Evolutionary conservation across 2,113 vertebrate species (phyloP).

Genomic region (Leptosomus discolor): DNA sequence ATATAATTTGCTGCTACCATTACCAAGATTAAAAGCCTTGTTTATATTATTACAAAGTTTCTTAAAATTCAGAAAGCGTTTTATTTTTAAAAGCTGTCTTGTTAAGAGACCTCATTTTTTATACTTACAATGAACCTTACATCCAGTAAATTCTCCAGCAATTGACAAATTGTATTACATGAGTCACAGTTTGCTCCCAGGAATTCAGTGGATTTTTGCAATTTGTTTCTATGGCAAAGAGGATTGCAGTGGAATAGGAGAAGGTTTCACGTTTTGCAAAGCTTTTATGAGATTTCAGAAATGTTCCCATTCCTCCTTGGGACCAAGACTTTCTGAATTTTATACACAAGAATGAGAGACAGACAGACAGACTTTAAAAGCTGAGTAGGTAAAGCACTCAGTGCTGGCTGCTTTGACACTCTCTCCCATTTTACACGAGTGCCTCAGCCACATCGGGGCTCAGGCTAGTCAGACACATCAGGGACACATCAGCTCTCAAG

Average conservation of each 20-base stretch:
- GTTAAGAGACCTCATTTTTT: neutral
- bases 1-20: constrained; percentile 7
- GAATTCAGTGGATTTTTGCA: neutral
- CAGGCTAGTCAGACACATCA: rapidly evolving
- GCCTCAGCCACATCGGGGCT: neutral
- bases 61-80: neutral
- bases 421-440: neutral
- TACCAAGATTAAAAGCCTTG: constrained; percentile 26
- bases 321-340: neutral
- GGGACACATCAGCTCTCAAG: neutral
- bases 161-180: neutral
- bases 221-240: constrained; percentile 3
- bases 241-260: neutral
- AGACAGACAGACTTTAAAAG: neutral
- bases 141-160: neutral
- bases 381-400: neutral
- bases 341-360: neutral
- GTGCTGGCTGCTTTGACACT: neutral
- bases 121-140: neutral
- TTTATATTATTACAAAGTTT: constrained; percentile 36
- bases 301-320: neutral
- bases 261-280: neutral
- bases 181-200: neutral
- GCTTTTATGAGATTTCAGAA: neutral
- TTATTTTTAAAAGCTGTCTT: constrained; percentile 17